Evolutionary conservation across 30 jellyfish, hydroid and myxozoan genomes (phyloP), one percentile per base, ranked within the genome.

Genomic region (Aurelia coerulea): DNA sequence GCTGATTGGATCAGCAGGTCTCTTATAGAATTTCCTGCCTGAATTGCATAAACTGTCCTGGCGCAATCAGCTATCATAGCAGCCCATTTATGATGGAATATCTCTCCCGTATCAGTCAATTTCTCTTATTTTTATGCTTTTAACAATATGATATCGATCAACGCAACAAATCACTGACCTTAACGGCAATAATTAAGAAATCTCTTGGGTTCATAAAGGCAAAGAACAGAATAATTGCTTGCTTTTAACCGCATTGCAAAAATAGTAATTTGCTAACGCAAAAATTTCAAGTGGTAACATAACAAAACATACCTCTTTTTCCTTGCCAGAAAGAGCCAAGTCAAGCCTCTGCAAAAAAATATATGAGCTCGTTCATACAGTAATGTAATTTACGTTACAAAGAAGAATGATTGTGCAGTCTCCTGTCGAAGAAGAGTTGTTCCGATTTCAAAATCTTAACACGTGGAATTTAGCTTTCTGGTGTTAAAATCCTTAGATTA

Each of bases 241-340:
- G 12, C 70, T 39, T 39, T 39, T 39, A 1, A 2, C 31, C 0
- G 56, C 18, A 65, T 2, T 31, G 73, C 14, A 5, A 35, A 35
- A 37, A 50, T 3, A 17, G 14, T 3, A 14, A 65, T 18, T 0
- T 65, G 10, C 11, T 5, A 41, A 14, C 14, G 14, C 17, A 29
- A 52, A 52, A 9, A 53, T 10, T 14, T n/a, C 42, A 68, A 58
- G 59, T 13, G 37, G 14, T 2, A 14, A 32, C 31, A 69, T 4
- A 7, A 51, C 37, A 10, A 23, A 14, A 10, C 76, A 0, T 70
- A 87, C 96, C 90, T 87, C 90, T 32, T 77, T 87, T 17, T 87
- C 86, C 73, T 78, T 87, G 64, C 74, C 71, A 7, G 86, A 46
- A 29, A 87, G 85, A 41, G 96, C 90, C 81, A 77, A 16, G 72